Evolutionary conservation across 2,113 vertebrate genomes (phyloP).

Genomic region (Cottus gobio): DNA sequence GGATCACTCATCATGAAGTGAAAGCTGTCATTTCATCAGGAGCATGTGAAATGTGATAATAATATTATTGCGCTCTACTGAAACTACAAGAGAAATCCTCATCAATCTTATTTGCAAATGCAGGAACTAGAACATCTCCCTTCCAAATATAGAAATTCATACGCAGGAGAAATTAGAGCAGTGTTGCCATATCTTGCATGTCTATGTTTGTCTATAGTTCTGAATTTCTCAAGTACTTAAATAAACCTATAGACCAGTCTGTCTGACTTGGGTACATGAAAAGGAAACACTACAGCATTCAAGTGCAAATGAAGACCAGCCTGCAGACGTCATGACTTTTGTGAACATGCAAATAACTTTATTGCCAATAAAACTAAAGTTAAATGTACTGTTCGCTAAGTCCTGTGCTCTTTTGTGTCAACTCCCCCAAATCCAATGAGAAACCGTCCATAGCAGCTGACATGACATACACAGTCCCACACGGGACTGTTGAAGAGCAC

Average conservation of each 20-base stretch:
- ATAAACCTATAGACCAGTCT: constrained; percentile 24
- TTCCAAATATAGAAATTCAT: constrained; percentile 1
- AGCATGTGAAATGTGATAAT: too few species aligned
- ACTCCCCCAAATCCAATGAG: background rate
- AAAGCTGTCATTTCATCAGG: constrained; percentile 17
- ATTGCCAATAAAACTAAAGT: background rate
- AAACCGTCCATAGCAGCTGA: background rate
- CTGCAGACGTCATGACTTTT: constrained; percentile 1
- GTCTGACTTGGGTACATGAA: constrained; percentile 7
- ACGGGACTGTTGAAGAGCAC: background rate
- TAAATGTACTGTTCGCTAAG: too few species aligned
- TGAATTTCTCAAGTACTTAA: constrained; percentile 37
- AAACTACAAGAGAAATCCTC: constrained; percentile 1
- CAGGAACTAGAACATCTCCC: background rate
- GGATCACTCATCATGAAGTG: background rate
- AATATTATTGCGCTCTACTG: constrained; percentile 3
- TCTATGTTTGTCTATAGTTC: constrained; percentile 24
- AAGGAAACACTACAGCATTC: constrained; percentile 22
- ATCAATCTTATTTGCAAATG: background rate
- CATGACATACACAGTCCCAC: background rate
- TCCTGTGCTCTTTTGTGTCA: background rate
- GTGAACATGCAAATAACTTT: background rate
- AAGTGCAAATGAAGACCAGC: constrained; percentile 2
- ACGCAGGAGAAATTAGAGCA: background rate
- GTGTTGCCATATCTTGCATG: background rate